Conservation (phyloP, 53 echinoderm and acorn worm genomes). For the Actinopyga echinites region DNA sequence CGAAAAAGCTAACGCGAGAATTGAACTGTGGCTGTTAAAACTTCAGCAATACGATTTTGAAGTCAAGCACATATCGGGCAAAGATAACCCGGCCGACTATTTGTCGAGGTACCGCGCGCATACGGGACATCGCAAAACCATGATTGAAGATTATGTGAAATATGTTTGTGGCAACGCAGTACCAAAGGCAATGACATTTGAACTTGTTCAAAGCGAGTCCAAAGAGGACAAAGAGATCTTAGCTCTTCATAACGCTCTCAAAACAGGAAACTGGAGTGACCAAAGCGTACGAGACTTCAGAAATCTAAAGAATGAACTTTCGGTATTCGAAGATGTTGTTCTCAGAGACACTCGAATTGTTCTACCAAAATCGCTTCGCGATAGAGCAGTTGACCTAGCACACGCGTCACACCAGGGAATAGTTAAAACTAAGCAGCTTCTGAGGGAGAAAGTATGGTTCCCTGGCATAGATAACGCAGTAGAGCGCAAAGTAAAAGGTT, state of each 20-base stretch:
- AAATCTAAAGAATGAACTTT: slow-evolving; percentile 40
- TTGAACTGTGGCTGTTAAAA: slow-evolving; percentile 65
- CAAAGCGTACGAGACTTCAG: slow-evolving; percentile 11
- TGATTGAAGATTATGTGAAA: slow-evolving; percentile 48
- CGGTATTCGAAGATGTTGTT: slow-evolving; percentile 42
- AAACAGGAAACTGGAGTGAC: slow-evolving; percentile 36
- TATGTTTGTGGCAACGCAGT: slow-evolving; percentile 61
- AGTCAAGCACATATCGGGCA: slow-evolving; percentile 58
- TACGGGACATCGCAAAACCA: background rate
- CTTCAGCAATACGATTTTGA: slow-evolving; percentile 67
- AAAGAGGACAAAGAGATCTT: slow-evolving; percentile 38
- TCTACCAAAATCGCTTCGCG: slow-evolving; percentile 31
- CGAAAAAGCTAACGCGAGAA: slow-evolving; percentile 56
- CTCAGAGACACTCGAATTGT: slow-evolving; percentile 41
- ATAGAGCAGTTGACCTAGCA: slow-evolving; percentile 52
- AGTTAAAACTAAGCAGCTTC: no score
- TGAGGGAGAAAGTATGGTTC: slow-evolving; percentile 62
- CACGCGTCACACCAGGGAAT: slow-evolving; percentile 61
- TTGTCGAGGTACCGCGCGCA: slow-evolving; percentile 54
- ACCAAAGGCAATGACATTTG: slow-evolving; percentile 67
- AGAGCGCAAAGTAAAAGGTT: slow-evolving; percentile 45
- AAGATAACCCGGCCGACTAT: slow-evolving; percentile 74
- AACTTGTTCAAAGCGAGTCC: slow-evolving; percentile 43
- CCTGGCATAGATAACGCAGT: slow-evolving; percentile 49
- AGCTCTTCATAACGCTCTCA: slow-evolving; percentile 12